These are phyloP conservation scores for Chrysoperla carnea DNA, from an alignment of 1,140 invertebrate genomes.

Conservation along the genomic window DNA sequence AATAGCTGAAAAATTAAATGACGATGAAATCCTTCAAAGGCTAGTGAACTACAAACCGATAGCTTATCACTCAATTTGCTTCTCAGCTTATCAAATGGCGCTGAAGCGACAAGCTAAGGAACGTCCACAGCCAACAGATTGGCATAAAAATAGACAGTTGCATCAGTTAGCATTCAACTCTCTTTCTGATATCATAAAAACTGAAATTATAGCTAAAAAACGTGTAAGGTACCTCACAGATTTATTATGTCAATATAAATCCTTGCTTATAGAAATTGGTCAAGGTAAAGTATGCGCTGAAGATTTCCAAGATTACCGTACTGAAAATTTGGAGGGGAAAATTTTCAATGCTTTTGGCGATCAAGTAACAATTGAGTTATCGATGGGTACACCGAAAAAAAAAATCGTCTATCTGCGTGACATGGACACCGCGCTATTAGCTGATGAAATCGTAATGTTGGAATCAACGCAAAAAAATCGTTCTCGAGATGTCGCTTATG, in stretches of 20 bases:
- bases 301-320: constrained; percentile 10
- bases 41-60: too few relatives aligned
- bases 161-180: constrained; percentile 4
- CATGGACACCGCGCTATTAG: constrained; percentile 9
- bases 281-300: constrained; percentile 6
- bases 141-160: constrained; percentile 3
- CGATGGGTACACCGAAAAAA: constrained; percentile 7
- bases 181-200: constrained; percentile 6
- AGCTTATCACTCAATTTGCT: too few relatives aligned
- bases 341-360: constrained; percentile 11
- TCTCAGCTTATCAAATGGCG: too few relatives aligned
- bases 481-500: constrained; percentile 15
- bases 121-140: background rate
- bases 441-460: too few relatives aligned
- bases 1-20: too few relatives aligned
- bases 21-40: too few relatives aligned
- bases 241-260: constrained; percentile 11
- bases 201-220: constrained; percentile 11
- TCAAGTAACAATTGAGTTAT: constrained; percentile 11
- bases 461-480: background rate
- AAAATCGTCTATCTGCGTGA: constrained; percentile 17
- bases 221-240: constrained; percentile 9
- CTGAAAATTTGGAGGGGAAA: constrained; percentile 10
- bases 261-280: constrained; percentile 9
- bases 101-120: too few relatives aligned